Percentiles rank a stretch among this genome's conserved stretches.
Evolutionary conservation across 2,797 vertebrate species (phyloP).

Genomic region (Notolabrus celidotus): DNA sequence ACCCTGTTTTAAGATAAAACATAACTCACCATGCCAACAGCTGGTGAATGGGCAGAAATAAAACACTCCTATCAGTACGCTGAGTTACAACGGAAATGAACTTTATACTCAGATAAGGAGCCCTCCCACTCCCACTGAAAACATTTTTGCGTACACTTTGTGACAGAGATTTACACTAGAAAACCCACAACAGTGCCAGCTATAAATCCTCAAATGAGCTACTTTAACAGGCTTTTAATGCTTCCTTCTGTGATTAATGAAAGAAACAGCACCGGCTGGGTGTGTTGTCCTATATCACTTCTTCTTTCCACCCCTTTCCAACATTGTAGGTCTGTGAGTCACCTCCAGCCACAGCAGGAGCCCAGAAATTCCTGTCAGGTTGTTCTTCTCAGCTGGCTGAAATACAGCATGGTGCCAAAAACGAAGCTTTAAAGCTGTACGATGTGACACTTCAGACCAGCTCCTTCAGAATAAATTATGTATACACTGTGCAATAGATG

Average conservation of each 20-base stretch:
- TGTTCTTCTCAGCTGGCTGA: constrained; percentile 50
- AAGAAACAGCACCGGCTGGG: constrained; percentile 59
- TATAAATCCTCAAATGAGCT: constrained; percentile 6
- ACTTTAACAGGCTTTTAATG: constrained; percentile 15
- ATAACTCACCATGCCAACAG: constrained; percentile 16
- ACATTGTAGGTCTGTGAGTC: constrained; percentile 69
- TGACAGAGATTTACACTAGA: constrained; percentile 17
- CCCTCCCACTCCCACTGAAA: constrained; percentile 15
- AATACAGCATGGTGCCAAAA: constrained; percentile 55
- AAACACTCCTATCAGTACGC: constrained; percentile 29
- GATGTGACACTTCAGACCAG: constrained; percentile 63
- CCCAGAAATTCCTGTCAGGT: constrained; percentile 55
- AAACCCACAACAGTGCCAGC: constrained; percentile 19
- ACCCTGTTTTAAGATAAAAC: constrained; percentile 40
- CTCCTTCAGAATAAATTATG: constrained; percentile 56
- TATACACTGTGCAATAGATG: constrained; percentile 53
- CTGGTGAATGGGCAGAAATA: constrained; percentile 37
- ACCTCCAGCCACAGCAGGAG: constrained; percentile 50
- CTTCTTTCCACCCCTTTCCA: constrained; percentile 62
- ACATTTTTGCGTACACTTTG: constrained; percentile 12
- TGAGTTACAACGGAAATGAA: constrained; percentile 59
- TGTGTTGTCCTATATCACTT: constrained; percentile 46
- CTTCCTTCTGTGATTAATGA: constrained; percentile 27
- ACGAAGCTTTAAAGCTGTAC: constrained; percentile 62
- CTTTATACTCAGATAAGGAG: constrained; percentile 69